These are phyloP conservation scores for Geotrupes spiniger DNA, from an alignment of 2,888 invertebrate genomes.

Conservation along the genomic window DNA sequence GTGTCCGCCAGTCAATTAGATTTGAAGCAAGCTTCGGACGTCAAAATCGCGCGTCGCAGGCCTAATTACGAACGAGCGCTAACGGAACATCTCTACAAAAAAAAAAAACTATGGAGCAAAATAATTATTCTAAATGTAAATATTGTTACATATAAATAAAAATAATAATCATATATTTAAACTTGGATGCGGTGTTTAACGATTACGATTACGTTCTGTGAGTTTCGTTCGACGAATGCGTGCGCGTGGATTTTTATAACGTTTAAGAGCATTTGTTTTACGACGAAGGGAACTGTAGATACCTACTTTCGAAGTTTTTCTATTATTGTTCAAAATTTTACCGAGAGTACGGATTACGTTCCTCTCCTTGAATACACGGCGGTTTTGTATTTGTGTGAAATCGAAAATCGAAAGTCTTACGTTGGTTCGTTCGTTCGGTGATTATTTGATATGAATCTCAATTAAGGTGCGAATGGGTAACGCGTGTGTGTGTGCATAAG, in stretches of 20 bases:
- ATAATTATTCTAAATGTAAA: conserved; percentile 59
- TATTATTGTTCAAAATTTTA: conserved; percentile 44
- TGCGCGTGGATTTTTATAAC: conserved; percentile 36
- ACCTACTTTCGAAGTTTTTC: conserved; percentile 22
- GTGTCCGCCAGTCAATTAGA: conserved; percentile 6
- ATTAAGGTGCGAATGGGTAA: conserved; percentile 16
- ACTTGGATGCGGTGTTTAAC: conserved; percentile 39
- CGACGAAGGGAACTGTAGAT: conserved; percentile 37
- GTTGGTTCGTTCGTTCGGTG: conserved; percentile 29
- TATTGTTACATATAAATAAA: conserved; percentile 54
- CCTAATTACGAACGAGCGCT: conserved; percentile 29
- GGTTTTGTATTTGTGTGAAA: conserved; percentile 42
- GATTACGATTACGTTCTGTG: conserved; percentile 26
- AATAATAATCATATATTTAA: conserved; percentile 42
- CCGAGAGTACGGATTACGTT: conserved; percentile 51
- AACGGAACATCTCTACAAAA: conserved; percentile 31
- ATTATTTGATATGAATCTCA: conserved; percentile 36
- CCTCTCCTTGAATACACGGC: conserved; percentile 40
- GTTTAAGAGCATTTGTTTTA: conserved; percentile 39
- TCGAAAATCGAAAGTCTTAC: conserved; percentile 37
- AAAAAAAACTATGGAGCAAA: conserved; percentile 40
- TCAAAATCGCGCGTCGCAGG: background rate
- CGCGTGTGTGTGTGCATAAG: conserved; percentile 5
- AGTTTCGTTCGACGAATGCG: conserved; percentile 29
- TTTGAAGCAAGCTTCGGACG: background rate